phyloP scores from a whole-genome alignment of 2,113 vertebrate genomes.

The Ammodytes dubius region DNA sequence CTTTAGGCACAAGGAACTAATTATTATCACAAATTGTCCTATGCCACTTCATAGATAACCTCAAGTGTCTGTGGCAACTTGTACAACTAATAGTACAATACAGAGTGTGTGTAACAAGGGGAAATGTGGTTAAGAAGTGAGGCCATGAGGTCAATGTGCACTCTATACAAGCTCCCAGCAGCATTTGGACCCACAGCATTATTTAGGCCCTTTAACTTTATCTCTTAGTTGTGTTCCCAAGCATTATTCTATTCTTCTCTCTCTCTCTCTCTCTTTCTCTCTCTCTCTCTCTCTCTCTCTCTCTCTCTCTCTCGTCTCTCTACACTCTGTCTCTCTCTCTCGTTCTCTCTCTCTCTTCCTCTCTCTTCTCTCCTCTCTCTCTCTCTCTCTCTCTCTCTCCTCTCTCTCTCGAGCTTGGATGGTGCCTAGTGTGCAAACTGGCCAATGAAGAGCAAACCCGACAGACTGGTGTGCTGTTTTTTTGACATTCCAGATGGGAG shows the following conservation, averaged over 20 bases:
- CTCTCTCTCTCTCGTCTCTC: too few relatives aligned
- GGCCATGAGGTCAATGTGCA: background rate
- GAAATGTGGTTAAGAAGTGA: too few relatives aligned
- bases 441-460: constrained; percentile 38
- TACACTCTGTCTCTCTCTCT: too few relatives aligned
- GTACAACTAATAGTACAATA: background rate
- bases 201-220: background rate
- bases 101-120: background rate
- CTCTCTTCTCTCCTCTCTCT: too few relatives aligned
- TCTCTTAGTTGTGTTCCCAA: background rate
- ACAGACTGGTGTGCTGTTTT: constrained; percentile 53
- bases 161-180: background rate
- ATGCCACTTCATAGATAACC: background rate
- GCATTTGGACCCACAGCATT: background rate
- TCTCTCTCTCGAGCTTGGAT: background rate
- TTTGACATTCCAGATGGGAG: constrained; percentile 73
- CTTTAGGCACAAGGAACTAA: background rate
- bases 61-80: background rate
- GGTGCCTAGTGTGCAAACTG: background rate
- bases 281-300: too few relatives aligned
- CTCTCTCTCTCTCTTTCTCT: background rate
- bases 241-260: background rate
- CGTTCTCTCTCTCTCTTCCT: background rate
- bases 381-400: background rate
- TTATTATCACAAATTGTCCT: background rate